Conservation (phyloP, 2,113 vertebrate genomes). For the Riparia riparia region DNA sequence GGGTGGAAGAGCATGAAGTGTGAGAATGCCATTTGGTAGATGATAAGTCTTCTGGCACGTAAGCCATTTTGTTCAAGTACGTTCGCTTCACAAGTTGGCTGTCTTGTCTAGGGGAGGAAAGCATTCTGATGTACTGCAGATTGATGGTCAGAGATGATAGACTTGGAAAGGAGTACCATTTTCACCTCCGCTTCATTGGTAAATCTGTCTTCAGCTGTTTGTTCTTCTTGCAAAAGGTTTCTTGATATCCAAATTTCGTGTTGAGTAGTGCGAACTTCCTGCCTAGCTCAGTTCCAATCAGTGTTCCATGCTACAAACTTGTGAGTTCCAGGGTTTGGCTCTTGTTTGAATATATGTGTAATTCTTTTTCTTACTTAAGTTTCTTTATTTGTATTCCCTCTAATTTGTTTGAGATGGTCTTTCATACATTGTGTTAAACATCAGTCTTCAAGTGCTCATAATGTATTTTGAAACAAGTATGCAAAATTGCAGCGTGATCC, state of each 20-base stretch:
- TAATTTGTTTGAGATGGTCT: slow-evolving; percentile 59
- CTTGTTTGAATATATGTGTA: background rate
- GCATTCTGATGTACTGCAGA: background rate
- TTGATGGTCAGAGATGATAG: background rate
- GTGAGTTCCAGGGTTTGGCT: background rate
- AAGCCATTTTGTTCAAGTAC: background rate
- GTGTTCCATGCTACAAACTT: background rate
- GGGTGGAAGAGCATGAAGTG: background rate
- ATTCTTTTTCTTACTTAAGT: background rate
- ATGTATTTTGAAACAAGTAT: slow-evolving; percentile 52
- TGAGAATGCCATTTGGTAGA: background rate
- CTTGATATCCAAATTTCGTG: background rate
- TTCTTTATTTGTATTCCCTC: slow-evolving; percentile 28
- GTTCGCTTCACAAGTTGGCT: background rate
- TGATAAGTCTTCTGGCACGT: rapidly evolving
- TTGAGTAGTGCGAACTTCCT: background rate
- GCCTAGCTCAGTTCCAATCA: background rate
- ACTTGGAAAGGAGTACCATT: background rate
- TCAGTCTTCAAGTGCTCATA: slow-evolving; percentile 38
- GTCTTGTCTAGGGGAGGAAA: background rate
- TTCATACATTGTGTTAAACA: slow-evolving; percentile 36
- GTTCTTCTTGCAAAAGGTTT: background rate
- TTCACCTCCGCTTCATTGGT: background rate
- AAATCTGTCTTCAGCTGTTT: background rate
- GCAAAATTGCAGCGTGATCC: slow-evolving; percentile 48